Conservation (phyloP, 2,797 vertebrate genomes). For the Ibycter americanus region DNA sequence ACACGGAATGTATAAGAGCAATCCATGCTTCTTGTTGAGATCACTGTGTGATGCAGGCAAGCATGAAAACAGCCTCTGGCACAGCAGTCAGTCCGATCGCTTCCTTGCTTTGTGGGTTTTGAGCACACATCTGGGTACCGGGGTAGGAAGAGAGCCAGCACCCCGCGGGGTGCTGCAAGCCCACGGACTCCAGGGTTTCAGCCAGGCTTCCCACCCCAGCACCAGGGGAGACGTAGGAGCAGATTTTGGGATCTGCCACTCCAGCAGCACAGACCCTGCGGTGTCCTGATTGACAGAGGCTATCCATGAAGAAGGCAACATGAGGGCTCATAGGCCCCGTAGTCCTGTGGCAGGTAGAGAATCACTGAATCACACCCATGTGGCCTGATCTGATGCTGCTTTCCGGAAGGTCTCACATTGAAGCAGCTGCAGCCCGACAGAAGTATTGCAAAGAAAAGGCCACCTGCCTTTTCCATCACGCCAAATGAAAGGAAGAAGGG, state of each 20-base stretch:
- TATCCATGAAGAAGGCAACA: not conserved
- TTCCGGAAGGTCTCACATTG: not conserved
- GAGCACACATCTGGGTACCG: too few species aligned
- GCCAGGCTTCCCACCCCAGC: not conserved
- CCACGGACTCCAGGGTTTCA: not conserved
- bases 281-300: not conserved
- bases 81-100: not conserved
- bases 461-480: not conserved
- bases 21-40: not conserved
- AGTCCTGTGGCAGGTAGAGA: not conserved
- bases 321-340: not conserved
- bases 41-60: not conserved
- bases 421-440: not conserved
- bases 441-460: not conserved
- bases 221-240: not conserved
- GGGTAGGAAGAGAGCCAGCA: too few species aligned
- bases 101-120: not conserved
- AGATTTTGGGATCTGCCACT: not conserved
- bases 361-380: too few species aligned
- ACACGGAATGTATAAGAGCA: not conserved
- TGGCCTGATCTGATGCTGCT: not conserved
- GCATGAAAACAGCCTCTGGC: not conserved
- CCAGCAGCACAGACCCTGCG: fast-evolving
- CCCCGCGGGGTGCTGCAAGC: not conserved
- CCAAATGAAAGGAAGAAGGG: not conserved